phyloP scores from a whole-genome alignment of 2,113 vertebrate genomes.

The Hydrochoerus hydrochaeris region DNA sequence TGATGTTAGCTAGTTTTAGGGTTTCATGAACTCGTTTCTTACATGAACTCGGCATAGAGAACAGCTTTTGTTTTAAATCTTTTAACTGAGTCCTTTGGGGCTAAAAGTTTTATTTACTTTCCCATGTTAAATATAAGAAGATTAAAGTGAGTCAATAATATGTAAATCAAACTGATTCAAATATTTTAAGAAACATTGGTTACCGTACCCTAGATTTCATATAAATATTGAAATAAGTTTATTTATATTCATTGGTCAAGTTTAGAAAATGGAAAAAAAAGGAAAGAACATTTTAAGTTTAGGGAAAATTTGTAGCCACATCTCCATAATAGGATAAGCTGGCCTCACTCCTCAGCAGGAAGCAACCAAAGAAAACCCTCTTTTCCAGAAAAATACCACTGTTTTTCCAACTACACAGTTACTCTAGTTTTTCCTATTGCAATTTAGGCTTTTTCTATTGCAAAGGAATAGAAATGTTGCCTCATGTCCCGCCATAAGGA shows the following conservation, averaged over 20 bases:
- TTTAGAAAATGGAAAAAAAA: slow-evolving; percentile 81
- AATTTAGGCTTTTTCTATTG: neutral
- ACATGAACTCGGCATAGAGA: slow-evolving; percentile 57
- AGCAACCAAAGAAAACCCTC: slow-evolving; percentile 50
- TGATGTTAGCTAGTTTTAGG: slow-evolving; percentile 42
- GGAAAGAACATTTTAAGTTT: slow-evolving; percentile 71
- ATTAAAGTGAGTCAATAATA: slow-evolving; percentile 75
- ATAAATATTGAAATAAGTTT: slow-evolving; percentile 83
- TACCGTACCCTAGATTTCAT: slow-evolving; percentile 75
- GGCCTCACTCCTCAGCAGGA: slow-evolving; percentile 57
- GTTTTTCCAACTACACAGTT: neutral
- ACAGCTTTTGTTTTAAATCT: slow-evolving; percentile 72
- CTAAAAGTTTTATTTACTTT: slow-evolving; percentile 70
- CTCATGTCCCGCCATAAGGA: neutral
- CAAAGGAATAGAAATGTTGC: neutral
- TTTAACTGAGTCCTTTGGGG: slow-evolving; percentile 38
- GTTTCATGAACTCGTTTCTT: slow-evolving; percentile 60
- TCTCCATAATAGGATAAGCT: neutral
- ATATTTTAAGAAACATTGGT: slow-evolving; percentile 78
- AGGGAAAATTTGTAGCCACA: slow-evolving; percentile 67
- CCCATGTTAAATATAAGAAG: slow-evolving; percentile 62
- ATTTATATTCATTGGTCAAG: slow-evolving; percentile 74
- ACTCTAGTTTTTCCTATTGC: neutral
- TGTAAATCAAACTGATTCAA: slow-evolving; percentile 80
- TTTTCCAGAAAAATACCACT: slow-evolving; percentile 6